phyloP scores from a whole-genome alignment of 2,113 vertebrate species.

The Kryptolebias marmoratus region DNA sequence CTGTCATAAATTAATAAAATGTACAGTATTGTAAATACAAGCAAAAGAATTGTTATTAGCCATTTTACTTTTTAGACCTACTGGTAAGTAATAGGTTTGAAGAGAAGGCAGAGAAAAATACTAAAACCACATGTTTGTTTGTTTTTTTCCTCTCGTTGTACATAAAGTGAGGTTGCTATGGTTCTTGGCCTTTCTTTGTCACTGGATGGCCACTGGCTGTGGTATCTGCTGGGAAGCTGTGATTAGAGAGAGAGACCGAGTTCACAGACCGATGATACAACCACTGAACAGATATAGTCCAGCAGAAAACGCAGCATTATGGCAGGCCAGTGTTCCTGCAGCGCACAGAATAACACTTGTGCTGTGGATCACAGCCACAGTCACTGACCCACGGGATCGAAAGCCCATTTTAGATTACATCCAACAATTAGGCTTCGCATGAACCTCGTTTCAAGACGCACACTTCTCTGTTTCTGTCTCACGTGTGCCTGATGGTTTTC shows the following conservation, averaged over 20 bases:
- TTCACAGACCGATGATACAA: slow-evolving; percentile 60
- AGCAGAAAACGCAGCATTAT: slow-evolving; percentile 25
- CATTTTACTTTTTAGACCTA: too few species aligned
- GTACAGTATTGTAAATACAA: too few species aligned
- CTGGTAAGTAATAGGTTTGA: too few species aligned
- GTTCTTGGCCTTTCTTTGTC: slow-evolving; percentile 31
- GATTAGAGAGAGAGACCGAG: slow-evolving; percentile 65
- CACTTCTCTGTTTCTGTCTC: slow-evolving; percentile 8
- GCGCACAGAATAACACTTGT: slow-evolving; percentile 8
- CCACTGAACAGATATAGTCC: slow-evolving; percentile 43
- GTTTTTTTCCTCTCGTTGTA: slow-evolving; percentile 14
- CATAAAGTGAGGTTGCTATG: slow-evolving; percentile 41
- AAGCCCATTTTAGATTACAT: not conserved
- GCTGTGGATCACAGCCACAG: not conserved
- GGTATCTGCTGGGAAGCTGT: slow-evolving; percentile 59
- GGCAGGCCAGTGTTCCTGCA: slow-evolving; percentile 7
- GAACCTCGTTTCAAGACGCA: not conserved
- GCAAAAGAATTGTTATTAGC: too few species aligned
- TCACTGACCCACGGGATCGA: not conserved
- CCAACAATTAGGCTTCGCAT: not conserved
- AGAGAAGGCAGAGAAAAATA: too few species aligned
- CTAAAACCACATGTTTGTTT: not conserved
- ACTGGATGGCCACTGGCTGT: slow-evolving; percentile 56
- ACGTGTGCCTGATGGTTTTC: not conserved
- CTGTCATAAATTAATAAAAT: too few species aligned